Evolutionary conservation across 2,888 invertebrate species (phyloP).

Genomic region (Habroteleia sp.): DNA sequence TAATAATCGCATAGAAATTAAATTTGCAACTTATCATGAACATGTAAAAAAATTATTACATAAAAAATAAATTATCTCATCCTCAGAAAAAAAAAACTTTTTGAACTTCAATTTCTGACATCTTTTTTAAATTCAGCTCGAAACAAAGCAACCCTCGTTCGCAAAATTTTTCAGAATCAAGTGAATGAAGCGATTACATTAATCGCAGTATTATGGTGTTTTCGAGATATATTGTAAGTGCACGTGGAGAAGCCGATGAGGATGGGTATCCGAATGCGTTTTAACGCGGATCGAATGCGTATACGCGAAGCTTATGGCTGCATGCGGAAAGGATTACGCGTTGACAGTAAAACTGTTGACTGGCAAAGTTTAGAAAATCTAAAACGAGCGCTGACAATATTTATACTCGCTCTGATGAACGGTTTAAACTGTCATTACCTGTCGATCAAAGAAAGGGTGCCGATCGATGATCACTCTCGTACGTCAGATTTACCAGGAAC

Average conservation of each 20-base stretch:
- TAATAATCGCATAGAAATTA: constrained; percentile 1
- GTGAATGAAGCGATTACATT: constrained; percentile 56
- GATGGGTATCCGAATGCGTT: constrained; percentile 75
- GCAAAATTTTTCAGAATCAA: constrained; percentile 44
- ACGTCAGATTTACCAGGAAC: constrained; percentile 77
- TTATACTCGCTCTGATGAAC: constrained; percentile 67
- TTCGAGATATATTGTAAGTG: constrained; percentile 61
- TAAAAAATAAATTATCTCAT: too few species aligned
- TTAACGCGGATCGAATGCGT: constrained; percentile 79
- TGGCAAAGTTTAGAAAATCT: constrained; percentile 64
- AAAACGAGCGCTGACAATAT: constrained; percentile 70
- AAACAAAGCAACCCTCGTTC: constrained; percentile 28
- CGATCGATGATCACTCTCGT: constrained; percentile 78
- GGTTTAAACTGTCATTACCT: constrained; percentile 80
- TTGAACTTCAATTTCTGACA: too few species aligned
- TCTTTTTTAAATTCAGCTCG: too few species aligned
- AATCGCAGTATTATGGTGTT: constrained; percentile 59
- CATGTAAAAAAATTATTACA: too few species aligned
- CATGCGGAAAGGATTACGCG: constrained; percentile 79
- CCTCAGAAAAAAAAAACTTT: too few species aligned
- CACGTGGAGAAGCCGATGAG: constrained; percentile 58
- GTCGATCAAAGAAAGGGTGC: constrained; percentile 79
- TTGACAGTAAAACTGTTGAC: constrained; percentile 75
- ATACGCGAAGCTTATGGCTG: constrained; percentile 75
- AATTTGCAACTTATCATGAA: too few species aligned